phyloP scores from a whole-genome alignment of 92 coral and sea anemone species.

The Galaxea fascicularis region DNA sequence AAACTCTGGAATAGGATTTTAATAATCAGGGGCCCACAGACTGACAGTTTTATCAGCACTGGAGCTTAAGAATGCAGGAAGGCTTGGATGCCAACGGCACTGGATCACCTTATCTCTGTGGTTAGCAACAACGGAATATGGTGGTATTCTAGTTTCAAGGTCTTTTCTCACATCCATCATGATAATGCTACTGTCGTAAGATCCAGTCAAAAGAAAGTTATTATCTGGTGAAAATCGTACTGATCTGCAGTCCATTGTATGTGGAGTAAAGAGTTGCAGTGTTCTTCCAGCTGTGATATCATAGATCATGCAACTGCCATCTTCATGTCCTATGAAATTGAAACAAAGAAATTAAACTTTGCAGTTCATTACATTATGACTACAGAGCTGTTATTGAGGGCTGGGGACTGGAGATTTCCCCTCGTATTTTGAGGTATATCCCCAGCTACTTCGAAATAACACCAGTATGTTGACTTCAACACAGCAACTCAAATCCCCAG shows the following conservation, averaged over 20 bases:
- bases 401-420: too few species aligned
- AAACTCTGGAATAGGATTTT: background rate
- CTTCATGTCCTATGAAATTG: conserved; percentile 85
- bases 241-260: conserved; percentile 94
- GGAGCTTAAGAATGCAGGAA: conserved; percentile 83
- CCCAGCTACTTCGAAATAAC: too few species aligned
- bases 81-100: conserved; percentile 97
- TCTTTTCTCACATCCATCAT: conserved; percentile 79
- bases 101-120: conserved; percentile 96
- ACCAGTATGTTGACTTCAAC: too few species aligned
- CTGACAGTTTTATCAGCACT: conserved; percentile 96
- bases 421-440: too few species aligned
- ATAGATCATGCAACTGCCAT: conserved; percentile 95
- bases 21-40: conserved; percentile 86
- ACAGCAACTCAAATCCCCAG: too few species aligned
- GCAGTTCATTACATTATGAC: too few species aligned
- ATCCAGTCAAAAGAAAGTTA: conserved; percentile 88
- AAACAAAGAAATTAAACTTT: background rate
- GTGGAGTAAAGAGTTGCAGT: conserved; percentile 90
- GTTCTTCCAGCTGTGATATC: conserved; percentile 95
- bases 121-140: conserved; percentile 81
- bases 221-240: conserved; percentile 97
- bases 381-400: too few species aligned
- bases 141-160: conserved; percentile 76
- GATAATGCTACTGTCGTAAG: conserved; percentile 89